These are phyloP conservation scores for Forficula auricularia DNA, from an alignment of 1,140 invertebrate species.

Conservation along the genomic window DNA sequence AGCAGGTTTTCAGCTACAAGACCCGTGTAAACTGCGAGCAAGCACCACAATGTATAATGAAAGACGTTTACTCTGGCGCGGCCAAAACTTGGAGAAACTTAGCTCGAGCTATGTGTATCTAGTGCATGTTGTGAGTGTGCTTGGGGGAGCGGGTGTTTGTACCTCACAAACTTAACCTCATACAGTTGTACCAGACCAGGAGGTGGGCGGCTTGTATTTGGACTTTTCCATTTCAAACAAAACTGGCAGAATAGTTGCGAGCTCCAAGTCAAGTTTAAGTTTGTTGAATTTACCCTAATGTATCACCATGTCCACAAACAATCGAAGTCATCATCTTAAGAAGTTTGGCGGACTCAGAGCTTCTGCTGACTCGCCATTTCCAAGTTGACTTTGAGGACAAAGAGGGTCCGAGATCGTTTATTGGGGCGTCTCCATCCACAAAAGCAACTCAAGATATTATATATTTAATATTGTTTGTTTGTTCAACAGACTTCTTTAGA, in stretches of 20 bases:
- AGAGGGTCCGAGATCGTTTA: neutral
- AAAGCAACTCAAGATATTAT: too few species aligned
- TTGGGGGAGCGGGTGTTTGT: neutral
- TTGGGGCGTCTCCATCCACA: neutral
- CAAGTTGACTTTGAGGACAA: too few species aligned
- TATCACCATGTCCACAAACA: slow-evolving; percentile 6
- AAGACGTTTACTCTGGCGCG: slow-evolving; percentile 10
- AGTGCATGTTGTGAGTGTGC: slow-evolving; percentile 4
- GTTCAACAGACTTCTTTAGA: too few species aligned
- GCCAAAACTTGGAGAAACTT: slow-evolving; percentile 10
- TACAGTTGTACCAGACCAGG: too few species aligned
- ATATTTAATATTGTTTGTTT: too few species aligned
- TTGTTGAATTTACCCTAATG: slow-evolving; percentile 5
- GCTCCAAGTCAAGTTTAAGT: slow-evolving; percentile 5
- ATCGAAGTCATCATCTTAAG: slow-evolving; percentile 4
- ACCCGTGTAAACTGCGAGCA: slow-evolving; percentile 7
- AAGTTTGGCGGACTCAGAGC: too few species aligned
- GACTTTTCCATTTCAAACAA: slow-evolving; percentile 8
- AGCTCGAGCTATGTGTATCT: slow-evolving; percentile 2
- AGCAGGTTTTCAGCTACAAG: neutral
- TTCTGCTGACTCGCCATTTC: too few species aligned
- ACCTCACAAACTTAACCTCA: too few species aligned
- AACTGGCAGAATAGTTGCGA: slow-evolving; percentile 4
- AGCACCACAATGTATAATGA: slow-evolving; percentile 12
- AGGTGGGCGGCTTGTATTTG: slow-evolving; percentile 5